phyloP scores from a whole-genome alignment of 1,140 invertebrate species.

The Subanguina moxae region DNA sequence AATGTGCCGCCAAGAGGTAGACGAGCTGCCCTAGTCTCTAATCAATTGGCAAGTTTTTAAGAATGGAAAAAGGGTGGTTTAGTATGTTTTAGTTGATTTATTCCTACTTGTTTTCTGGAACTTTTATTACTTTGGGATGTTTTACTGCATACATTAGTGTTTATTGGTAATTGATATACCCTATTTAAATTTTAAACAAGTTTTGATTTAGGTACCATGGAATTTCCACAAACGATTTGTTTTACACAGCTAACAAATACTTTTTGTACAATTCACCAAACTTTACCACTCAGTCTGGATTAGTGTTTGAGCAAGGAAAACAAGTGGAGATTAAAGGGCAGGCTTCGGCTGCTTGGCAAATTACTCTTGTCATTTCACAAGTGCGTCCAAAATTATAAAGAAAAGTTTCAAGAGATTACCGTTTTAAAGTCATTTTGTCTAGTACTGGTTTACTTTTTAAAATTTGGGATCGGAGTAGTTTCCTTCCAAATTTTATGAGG shows the following conservation, averaged over 20 bases:
- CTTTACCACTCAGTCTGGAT: slow-evolving; percentile 35
- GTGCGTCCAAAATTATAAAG: neutral
- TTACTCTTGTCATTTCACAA: slow-evolving; percentile 54
- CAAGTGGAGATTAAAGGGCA: slow-evolving; percentile 54
- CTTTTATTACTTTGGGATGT: slow-evolving; percentile 53
- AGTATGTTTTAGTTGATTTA: slow-evolving; percentile 20
- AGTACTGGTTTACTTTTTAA: too few species aligned
- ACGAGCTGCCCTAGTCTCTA: slow-evolving; percentile 40
- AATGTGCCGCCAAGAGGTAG: slow-evolving; percentile 39
- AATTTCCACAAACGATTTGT: slow-evolving; percentile 45
- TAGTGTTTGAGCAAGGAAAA: slow-evolving; percentile 36
- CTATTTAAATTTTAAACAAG: neutral
- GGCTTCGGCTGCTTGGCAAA: slow-evolving; percentile 55
- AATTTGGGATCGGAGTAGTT: too few species aligned
- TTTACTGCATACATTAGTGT: slow-evolving; percentile 50
- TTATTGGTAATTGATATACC: slow-evolving; percentile 45
- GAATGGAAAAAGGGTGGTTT: too few species aligned
- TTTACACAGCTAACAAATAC: slow-evolving; percentile 53
- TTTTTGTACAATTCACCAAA: slow-evolving; percentile 47
- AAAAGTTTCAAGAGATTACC: too few species aligned
- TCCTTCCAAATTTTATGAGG: too few species aligned
- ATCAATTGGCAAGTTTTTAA: slow-evolving; percentile 12
- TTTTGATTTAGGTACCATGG: slow-evolving; percentile 49
- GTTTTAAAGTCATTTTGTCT: too few species aligned
- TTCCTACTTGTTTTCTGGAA: slow-evolving; percentile 51